These are phyloP conservation scores for Pygocentrus nattereri DNA, from an alignment of 2,797 vertebrate species.

Conservation along the genomic window DNA sequence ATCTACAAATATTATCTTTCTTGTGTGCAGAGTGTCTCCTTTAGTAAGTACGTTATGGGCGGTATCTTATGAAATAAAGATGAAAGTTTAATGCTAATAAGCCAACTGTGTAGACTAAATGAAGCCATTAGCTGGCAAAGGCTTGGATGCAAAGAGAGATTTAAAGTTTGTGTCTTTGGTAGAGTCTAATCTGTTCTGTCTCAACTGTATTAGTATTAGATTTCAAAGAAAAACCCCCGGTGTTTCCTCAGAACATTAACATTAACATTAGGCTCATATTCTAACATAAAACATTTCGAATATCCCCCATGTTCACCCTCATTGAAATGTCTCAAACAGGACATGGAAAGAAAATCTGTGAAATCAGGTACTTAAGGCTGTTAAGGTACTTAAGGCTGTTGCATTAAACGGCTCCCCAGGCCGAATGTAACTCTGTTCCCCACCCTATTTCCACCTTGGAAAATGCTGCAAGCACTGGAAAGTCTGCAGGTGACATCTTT, in stretches of 20 bases:
- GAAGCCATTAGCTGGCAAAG: too few relatives aligned
- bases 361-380: not conserved
- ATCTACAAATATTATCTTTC: not conserved
- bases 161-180: conserved; percentile 18
- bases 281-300: not conserved
- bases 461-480: conserved; percentile 8
- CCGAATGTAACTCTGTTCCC: not conserved
- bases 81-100: not conserved
- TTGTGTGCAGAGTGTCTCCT: not conserved
- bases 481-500: conserved; percentile 2
- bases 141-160: not conserved
- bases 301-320: not conserved
- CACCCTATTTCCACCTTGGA: not conserved
- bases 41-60: not conserved
- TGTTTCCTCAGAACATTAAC: conserved; percentile 12
- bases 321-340: not conserved
- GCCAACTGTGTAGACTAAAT: not conserved
- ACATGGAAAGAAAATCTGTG: not conserved
- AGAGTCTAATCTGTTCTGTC: not conserved
- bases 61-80: not conserved
- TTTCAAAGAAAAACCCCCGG: conserved; percentile 32
- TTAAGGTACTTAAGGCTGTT: not conserved
- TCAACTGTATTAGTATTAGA: not conserved
- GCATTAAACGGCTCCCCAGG: not conserved
- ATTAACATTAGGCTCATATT: not conserved